These are phyloP conservation scores for Pseudococcus longispinus DNA, from an alignment of 2,888 invertebrate species.

Conservation along the genomic window DNA sequence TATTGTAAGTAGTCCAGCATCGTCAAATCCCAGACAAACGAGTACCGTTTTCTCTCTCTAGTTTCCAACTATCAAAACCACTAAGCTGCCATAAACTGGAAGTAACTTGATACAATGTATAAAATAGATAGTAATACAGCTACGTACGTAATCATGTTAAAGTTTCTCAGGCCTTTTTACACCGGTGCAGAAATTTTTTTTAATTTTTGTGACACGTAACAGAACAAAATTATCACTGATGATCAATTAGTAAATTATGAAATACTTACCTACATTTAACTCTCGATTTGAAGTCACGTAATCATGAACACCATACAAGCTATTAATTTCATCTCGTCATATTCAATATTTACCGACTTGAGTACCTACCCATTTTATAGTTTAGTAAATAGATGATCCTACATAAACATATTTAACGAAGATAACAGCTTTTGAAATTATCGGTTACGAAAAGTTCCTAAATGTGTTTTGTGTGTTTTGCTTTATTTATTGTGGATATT, in stretches of 20 bases:
- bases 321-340: slow-evolving; percentile 1
- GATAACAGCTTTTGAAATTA: neutral
- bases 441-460: slow-evolving; percentile 26
- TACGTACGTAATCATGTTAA: too few relatives aligned
- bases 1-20: too few relatives aligned
- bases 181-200: too few relatives aligned
- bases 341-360: slow-evolving; percentile 10
- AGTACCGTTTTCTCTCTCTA: too few relatives aligned
- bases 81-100: too few relatives aligned
- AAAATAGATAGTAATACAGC: too few relatives aligned
- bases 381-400: neutral
- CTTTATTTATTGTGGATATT: neutral
- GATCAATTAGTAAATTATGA: neutral
- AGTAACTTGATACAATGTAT: neutral
- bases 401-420: neutral
- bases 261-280: neutral
- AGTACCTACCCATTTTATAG: neutral
- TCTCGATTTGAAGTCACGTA: neutral
- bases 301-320: neutral
- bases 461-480: neutral
- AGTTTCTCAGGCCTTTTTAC: too few relatives aligned
- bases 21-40: too few relatives aligned
- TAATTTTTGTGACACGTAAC: too few relatives aligned
- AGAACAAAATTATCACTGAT: neutral
- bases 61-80: too few relatives aligned